Evolutionary conservation across 2,113 vertebrate species (phyloP).

Genomic region (Erythrocercus mccallii): DNA sequence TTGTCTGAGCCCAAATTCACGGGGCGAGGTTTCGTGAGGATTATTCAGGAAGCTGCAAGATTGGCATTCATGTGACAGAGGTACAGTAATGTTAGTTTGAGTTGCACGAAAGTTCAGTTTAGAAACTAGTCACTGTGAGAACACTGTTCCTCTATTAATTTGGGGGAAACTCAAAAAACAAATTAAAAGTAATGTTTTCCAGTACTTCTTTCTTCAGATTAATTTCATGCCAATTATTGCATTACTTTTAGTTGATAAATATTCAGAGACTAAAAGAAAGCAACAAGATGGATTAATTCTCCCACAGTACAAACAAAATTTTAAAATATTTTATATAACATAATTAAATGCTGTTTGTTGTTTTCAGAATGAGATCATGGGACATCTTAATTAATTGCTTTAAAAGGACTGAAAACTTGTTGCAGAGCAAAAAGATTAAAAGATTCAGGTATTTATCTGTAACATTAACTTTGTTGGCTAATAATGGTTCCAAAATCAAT

Average conservation of each 20-base stretch:
- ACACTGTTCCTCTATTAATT: constrained; percentile 26
- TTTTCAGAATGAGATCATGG: constrained; percentile 59
- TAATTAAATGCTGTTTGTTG: constrained; percentile 70
- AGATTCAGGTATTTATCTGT: constrained; percentile 51
- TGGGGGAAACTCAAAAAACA: constrained; percentile 28
- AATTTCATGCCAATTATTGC: constrained; percentile 73
- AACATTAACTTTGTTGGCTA: background rate
- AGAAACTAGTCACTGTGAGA: constrained; percentile 26
- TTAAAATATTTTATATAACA: constrained; percentile 67
- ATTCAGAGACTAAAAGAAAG: constrained; percentile 68
- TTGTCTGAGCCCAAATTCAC: background rate
- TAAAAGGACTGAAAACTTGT: constrained; percentile 28
- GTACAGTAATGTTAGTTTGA: background rate
- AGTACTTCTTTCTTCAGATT: constrained; percentile 49
- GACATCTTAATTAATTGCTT: constrained; percentile 64
- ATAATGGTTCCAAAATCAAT: constrained; percentile 31
- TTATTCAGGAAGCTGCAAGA: background rate
- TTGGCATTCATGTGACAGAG: background rate
- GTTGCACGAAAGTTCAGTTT: constrained; percentile 17
- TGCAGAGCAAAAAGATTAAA: background rate
- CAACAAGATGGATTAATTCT: constrained; percentile 70
- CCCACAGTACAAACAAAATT: constrained; percentile 61
- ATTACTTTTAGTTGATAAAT: constrained; percentile 71
- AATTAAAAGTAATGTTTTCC: constrained; percentile 57
- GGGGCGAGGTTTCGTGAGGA: background rate